These are phyloP conservation scores for Drosophila subquinaria DNA, from an alignment of 2,888 invertebrate genomes.

Conservation along the genomic window DNA sequence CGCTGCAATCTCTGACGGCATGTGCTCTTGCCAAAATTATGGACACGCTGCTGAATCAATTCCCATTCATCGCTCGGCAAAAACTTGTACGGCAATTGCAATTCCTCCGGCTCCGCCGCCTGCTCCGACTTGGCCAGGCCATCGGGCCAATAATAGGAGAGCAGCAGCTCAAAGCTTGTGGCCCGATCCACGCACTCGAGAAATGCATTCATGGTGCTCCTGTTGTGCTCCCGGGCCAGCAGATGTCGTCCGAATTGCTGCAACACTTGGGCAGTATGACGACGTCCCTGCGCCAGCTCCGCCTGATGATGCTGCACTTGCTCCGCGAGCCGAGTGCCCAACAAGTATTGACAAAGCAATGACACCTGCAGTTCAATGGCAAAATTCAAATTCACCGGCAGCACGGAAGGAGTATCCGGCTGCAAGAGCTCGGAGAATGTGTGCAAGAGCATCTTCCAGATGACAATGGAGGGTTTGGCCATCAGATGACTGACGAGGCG, in stretches of 20 bases:
- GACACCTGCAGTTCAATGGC: constrained; percentile 82
- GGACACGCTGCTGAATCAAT: constrained; percentile 83
- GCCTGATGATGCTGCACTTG: constrained; percentile 79
- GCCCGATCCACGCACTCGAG: constrained; percentile 79
- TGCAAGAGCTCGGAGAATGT: constrained; percentile 73
- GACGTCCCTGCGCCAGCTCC: constrained; percentile 66
- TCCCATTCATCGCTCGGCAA: constrained; percentile 82
- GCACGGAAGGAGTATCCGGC: constrained; percentile 12
- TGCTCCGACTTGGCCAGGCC: constrained; percentile 46
- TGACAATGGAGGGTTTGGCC: constrained; percentile 83
- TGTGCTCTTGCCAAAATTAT: constrained; percentile 83
- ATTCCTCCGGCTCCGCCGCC: background rate
- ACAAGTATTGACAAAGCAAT: constrained; percentile 82
- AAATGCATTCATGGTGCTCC: constrained; percentile 83
- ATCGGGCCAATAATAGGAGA: constrained; percentile 82
- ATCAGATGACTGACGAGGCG: constrained; percentile 80
- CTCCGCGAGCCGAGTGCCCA: constrained; percentile 81
- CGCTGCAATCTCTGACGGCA: constrained; percentile 82
- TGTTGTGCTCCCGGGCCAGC: constrained; percentile 82
- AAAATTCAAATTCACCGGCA: constrained; percentile 73
- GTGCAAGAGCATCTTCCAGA: constrained; percentile 83
- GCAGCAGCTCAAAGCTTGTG: constrained; percentile 76
- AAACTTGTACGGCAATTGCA: constrained; percentile 66
- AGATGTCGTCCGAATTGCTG: constrained; percentile 78
- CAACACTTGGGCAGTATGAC: constrained; percentile 70